These are phyloP conservation scores for Panurus biarmicus DNA, from an alignment of 2,113 vertebrate species.

Conservation along the genomic window DNA sequence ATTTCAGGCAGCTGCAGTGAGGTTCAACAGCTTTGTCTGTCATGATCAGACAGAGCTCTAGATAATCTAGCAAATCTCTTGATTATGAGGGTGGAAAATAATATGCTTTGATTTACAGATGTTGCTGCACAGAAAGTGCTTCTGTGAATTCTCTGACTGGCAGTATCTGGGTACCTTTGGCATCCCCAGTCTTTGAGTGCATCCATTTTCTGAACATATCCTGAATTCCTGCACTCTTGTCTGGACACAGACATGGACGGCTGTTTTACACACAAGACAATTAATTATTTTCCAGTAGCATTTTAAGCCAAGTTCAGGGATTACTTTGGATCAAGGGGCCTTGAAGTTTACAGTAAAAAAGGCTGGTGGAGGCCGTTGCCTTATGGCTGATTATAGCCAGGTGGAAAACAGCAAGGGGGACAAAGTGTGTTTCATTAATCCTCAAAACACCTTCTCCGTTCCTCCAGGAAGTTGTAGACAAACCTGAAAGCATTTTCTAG, in stretches of 20 bases:
- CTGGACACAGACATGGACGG: background rate
- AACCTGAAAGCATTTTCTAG: background rate
- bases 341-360: background rate
- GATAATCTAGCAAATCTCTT: slow-evolving; percentile 19
- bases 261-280: background rate
- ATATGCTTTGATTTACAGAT: slow-evolving; percentile 24
- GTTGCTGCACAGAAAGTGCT: background rate
- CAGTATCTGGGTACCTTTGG: background rate
- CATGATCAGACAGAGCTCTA: background rate
- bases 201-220: background rate
- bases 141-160: background rate
- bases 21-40: background rate
- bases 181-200: background rate
- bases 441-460: background rate
- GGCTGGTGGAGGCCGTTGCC: background rate
- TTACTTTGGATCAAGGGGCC: background rate
- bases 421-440: background rate
- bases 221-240: background rate
- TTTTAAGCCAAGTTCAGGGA: background rate
- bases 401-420: background rate
- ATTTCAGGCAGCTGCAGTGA: background rate
- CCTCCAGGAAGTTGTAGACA: background rate
- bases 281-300: background rate
- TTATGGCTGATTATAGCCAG: background rate
- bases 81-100: slow-evolving; percentile 7